A percentile compares a stretch with the other conserved stretches of the same genome.
phyloP scores from a whole-genome alignment of 1,140 invertebrate genomes.

The Druon quercuslanigerum region DNA sequence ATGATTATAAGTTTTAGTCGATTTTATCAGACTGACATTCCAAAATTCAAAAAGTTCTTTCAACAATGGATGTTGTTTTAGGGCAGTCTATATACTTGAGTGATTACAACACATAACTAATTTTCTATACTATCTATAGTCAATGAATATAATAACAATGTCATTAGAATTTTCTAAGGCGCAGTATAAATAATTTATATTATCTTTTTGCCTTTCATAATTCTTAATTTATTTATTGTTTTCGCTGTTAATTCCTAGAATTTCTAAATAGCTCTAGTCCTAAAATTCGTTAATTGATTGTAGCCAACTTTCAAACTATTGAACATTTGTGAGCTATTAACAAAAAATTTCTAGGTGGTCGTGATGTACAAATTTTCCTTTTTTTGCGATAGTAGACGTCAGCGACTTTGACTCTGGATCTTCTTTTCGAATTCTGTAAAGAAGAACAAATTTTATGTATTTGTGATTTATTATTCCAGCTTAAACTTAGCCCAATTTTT shows the following conservation, averaged over 20 bases:
- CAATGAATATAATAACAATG: slow-evolving; percentile 14
- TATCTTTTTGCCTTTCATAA: neutral
- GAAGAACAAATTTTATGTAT: too few species aligned
- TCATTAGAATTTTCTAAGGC: slow-evolving; percentile 26
- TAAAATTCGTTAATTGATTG: slow-evolving; percentile 27
- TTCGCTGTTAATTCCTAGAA: slow-evolving; percentile 40
- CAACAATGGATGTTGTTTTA: neutral
- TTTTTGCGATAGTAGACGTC: neutral
- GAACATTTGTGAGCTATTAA: neutral
- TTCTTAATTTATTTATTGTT: slow-evolving; percentile 49
- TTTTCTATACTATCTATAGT: neutral
- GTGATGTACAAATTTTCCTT: neutral
- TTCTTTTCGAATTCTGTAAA: neutral
- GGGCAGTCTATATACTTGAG: neutral
- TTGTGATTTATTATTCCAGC: too few species aligned
- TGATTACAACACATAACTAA: slow-evolving; percentile 20
- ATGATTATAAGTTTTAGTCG: too few species aligned
- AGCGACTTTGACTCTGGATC: neutral
- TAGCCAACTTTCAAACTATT: slow-evolving; percentile 16
- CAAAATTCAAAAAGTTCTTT: neutral
- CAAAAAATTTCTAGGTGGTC: neutral
- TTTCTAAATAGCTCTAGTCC: slow-evolving; percentile 3
- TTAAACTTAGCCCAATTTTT: too few species aligned
- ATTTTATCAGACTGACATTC: neutral
- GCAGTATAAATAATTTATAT: slow-evolving; percentile 20